Percentiles rank a stretch among this genome's conserved stretches.
Evolutionary conservation across 2,113 vertebrate genomes (phyloP).

Genomic region (Terrapene triunguis): DNA sequence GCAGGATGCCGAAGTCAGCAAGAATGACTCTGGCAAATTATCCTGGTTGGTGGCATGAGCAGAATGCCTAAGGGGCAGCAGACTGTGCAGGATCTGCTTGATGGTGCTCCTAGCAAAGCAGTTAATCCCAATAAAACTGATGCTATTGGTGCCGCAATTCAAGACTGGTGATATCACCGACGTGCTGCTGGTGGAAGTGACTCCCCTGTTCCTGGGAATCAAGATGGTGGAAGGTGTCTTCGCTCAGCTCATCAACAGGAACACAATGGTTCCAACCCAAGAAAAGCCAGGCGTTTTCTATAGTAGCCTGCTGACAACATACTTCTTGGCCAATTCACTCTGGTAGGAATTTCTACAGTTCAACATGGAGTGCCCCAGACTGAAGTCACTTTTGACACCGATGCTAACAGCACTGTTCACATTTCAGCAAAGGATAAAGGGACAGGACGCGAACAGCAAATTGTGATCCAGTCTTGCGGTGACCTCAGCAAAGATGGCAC

Average conservation of each 20-base stretch:
- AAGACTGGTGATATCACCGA: conserved; percentile 97
- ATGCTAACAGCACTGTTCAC: conserved; percentile 92
- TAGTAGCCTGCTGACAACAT: conserved; percentile 96
- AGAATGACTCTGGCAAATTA: conserved; percentile 98
- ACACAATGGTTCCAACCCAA: conserved; percentile 98
- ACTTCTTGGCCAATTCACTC: conserved; percentile 93
- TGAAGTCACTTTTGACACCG: conserved; percentile 92
- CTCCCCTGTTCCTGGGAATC: conserved; percentile 94
- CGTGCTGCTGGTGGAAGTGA: conserved; percentile 94
- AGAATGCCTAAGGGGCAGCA: conserved; percentile 99
- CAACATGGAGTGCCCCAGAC: conserved; percentile 91
- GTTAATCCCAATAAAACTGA: conserved; percentile 98
- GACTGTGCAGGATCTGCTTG: conserved; percentile 97
- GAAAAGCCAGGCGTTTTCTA: conserved; percentile 98
- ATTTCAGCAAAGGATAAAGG: conserved; percentile 93
- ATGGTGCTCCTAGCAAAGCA: conserved; percentile 95
- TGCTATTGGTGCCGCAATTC: conserved; percentile 96
- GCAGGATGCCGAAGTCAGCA: conserved; percentile 97
- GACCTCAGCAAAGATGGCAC: conserved; percentile 93
- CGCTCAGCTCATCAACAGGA: conserved; percentile 97
- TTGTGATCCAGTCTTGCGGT: conserved; percentile 93
- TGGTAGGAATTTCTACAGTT: conserved; percentile 89
- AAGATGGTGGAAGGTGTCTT: conserved; percentile 97
- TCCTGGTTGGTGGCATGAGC: conserved; percentile 95
- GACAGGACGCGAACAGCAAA: conserved; percentile 91